phyloP scores from a whole-genome alignment of 2,113 vertebrate species.

The Dipodomys merriami region DNA sequence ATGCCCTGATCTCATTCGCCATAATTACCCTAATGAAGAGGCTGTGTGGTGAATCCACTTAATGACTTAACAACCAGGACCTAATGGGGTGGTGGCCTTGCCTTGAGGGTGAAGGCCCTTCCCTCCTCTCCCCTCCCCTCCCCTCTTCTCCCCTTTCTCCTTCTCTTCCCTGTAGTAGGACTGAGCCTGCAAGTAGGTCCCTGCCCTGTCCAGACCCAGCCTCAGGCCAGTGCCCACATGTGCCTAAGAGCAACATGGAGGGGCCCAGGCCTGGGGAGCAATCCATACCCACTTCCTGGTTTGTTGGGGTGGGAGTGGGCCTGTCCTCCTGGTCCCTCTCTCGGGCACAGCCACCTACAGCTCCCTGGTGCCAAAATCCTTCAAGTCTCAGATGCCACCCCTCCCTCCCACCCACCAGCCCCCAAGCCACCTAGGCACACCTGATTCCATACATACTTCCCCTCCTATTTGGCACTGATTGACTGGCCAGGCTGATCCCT shows the following conservation, averaged over 20 bases:
- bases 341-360: background rate
- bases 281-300: background rate
- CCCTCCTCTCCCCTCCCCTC: too few relatives aligned
- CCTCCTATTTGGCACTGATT: background rate
- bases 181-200: background rate
- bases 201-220: background rate
- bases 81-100: background rate
- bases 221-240: background rate
- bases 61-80: conserved; percentile 69
- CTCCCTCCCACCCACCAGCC: too few relatives aligned
- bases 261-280: background rate
- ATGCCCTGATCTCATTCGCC: conserved; percentile 18
- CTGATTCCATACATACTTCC: background rate
- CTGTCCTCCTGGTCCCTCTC: background rate
- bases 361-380: background rate
- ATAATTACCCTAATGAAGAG: conserved; percentile 71
- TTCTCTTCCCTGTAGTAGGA: background rate
- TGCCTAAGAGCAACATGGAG: background rate
- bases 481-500: background rate
- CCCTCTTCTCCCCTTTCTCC: too few relatives aligned
- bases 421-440: background rate
- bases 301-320: background rate
- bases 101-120: background rate
- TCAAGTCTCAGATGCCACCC: background rate
- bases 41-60: conserved; percentile 47